These are phyloP conservation scores for Sebastolobus alascanus DNA, from an alignment of 2,797 vertebrate species.

Conservation along the genomic window DNA sequence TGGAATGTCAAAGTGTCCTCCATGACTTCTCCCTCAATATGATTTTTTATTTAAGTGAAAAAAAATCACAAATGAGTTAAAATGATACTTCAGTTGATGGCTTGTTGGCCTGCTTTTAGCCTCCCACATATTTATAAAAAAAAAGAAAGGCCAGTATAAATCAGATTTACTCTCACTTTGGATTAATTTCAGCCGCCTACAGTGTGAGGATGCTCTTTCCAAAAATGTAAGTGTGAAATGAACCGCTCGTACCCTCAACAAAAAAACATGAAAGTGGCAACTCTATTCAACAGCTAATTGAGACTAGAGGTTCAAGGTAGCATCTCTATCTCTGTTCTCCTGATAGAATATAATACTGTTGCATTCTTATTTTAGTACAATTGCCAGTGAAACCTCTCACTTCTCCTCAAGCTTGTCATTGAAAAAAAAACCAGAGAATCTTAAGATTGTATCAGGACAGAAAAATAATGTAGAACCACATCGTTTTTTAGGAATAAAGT, in stretches of 20 bases:
- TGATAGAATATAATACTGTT: slow-evolving; percentile 20
- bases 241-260: slow-evolving; percentile 1
- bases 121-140: background rate
- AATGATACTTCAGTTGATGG: background rate
- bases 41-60: background rate
- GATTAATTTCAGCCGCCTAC: slow-evolving; percentile 27
- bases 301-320: slow-evolving; percentile 61
- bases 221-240: slow-evolving; percentile 17
- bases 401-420: slow-evolving; percentile 29
- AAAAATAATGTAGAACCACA: slow-evolving; percentile 21
- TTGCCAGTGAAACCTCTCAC: slow-evolving; percentile 40
- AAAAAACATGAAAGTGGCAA: slow-evolving; percentile 34
- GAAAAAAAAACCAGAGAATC: slow-evolving; percentile 11
- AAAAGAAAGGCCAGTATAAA: background rate
- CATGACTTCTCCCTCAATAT: background rate
- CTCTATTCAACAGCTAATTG: slow-evolving; percentile 64
- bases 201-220: background rate
- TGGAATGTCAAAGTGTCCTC: background rate
- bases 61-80: background rate
- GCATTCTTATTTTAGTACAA: slow-evolving; percentile 50
- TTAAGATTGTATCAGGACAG: slow-evolving; percentile 33
- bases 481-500: background rate
- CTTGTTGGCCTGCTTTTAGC: slow-evolving; percentile 6
- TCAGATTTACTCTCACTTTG: slow-evolving; percentile 12
- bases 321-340: slow-evolving; percentile 39